phyloP scores from a whole-genome alignment of 2,113 vertebrate genomes.

The Apteryx mantelli region DNA sequence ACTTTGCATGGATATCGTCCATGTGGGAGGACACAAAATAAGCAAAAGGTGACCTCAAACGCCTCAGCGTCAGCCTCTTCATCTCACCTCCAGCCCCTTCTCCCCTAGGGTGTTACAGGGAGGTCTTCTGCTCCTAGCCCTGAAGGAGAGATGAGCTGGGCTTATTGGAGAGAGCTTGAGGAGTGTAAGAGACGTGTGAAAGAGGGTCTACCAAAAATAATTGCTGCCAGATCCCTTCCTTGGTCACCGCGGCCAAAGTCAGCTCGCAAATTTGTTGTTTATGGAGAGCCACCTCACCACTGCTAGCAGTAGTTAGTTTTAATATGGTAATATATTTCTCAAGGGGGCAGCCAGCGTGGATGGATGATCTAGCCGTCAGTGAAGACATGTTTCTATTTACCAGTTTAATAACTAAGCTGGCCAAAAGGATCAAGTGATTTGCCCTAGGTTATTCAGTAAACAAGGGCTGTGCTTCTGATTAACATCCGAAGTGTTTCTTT shows the following conservation, averaged over 20 bases:
- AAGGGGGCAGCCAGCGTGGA: neutral
- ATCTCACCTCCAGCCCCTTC: neutral
- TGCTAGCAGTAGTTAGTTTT: neutral
- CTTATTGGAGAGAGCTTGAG: neutral
- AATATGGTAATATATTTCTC: neutral
- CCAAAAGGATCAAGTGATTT: neutral
- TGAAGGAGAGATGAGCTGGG: neutral
- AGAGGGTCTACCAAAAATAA: neutral
- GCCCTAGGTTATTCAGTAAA: neutral
- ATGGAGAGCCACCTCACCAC: neutral
- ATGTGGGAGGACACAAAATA: accelerated
- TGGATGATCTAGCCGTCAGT: neutral
- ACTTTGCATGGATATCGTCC: neutral
- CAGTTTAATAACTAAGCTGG: neutral
- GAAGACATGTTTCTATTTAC: neutral
- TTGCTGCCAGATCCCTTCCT: neutral
- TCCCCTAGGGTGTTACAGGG: accelerated
- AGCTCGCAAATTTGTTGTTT: neutral
- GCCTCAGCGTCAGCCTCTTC: neutral
- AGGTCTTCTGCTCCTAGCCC: neutral
- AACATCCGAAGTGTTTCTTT: neutral
- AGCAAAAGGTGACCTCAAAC: neutral
- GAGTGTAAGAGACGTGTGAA: neutral
- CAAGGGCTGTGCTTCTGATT: neutral
- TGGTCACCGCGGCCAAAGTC: accelerated